Evolutionary conservation across 2,113 vertebrate species (phyloP).

Genomic region (Caranx melampygus): DNA sequence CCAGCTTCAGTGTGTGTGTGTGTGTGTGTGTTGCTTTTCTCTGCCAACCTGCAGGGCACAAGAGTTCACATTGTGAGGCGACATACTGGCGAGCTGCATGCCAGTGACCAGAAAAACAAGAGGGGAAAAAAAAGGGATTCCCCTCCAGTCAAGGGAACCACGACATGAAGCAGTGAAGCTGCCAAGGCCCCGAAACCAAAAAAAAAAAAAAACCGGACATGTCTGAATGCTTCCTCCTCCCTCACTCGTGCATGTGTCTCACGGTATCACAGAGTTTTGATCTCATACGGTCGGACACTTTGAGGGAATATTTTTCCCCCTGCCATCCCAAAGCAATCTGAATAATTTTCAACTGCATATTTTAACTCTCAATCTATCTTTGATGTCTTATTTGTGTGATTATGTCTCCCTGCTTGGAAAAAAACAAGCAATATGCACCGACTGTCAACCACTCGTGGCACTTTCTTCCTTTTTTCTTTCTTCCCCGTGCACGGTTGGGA

Average conservation of each 20-base stretch:
- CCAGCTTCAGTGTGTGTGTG: background rate
- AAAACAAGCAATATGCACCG: constrained; percentile 68
- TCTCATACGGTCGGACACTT: constrained; percentile 82
- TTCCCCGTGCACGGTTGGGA: constrained; percentile 70
- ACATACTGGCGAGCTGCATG: constrained; percentile 63
- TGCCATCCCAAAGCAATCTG: constrained; percentile 82
- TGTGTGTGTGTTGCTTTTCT: background rate
- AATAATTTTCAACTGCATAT: constrained; percentile 85
- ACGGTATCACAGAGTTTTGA: constrained; percentile 75
- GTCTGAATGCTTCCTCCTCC: constrained; percentile 35
- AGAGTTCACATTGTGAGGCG: constrained; percentile 64
- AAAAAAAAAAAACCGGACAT: constrained; percentile 15
- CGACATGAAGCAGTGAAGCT: constrained; percentile 51
- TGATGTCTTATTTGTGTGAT: constrained; percentile 89
- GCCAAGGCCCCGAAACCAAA: constrained; percentile 70
- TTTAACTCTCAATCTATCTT: constrained; percentile 86
- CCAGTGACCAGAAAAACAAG: constrained; percentile 60
- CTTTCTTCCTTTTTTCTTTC: constrained; percentile 49
- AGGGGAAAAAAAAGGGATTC: constrained; percentile 20
- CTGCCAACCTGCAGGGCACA: constrained; percentile 53
- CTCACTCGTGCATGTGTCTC: constrained; percentile 50
- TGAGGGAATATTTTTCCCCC: constrained; percentile 84
- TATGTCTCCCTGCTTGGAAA: constrained; percentile 76
- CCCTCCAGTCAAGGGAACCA: constrained; percentile 65
- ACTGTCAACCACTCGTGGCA: constrained; percentile 77